Evolutionary conservation across 2,113 vertebrate genomes (phyloP).

Genomic region (Zapornia atra): DNA sequence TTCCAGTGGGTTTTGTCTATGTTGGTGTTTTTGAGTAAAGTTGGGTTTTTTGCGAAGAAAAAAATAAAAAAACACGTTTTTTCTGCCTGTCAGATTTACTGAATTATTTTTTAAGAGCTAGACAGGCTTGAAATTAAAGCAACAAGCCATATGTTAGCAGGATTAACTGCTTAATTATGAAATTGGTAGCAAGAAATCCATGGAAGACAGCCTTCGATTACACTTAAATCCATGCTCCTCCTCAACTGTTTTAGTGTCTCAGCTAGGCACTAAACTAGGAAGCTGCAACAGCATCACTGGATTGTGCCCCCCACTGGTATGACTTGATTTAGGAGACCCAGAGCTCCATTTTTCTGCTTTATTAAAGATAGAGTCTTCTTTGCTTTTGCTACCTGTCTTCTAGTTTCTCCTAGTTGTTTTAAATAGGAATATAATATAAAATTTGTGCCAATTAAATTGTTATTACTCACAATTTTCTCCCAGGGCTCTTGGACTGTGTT

Average conservation of each 20-base stretch:
- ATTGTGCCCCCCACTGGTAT: neutral
- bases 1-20: neutral
- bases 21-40: neutral
- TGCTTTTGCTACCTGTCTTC: neutral
- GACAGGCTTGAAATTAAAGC: constrained; percentile 53
- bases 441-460: neutral
- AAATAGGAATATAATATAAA: neutral
- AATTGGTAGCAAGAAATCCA: neutral
- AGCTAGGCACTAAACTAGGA: neutral
- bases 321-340: neutral
- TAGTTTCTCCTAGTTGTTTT: neutral
- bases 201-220: neutral
- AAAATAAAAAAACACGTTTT: neutral
- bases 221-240: neutral
- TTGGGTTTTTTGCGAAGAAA: neutral
- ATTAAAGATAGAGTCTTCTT: neutral
- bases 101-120: neutral
- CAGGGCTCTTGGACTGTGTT: neutral
- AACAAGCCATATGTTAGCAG: neutral
- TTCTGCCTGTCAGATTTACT: constrained; percentile 4
- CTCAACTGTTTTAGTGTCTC: neutral
- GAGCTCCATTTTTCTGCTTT: neutral
- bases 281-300: neutral
- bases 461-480: neutral
- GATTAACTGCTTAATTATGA: constrained; percentile 27